These are phyloP conservation scores for Cryptoblepharus egeriae DNA, from an alignment of 2,797 vertebrate genomes.

Conservation along the genomic window DNA sequence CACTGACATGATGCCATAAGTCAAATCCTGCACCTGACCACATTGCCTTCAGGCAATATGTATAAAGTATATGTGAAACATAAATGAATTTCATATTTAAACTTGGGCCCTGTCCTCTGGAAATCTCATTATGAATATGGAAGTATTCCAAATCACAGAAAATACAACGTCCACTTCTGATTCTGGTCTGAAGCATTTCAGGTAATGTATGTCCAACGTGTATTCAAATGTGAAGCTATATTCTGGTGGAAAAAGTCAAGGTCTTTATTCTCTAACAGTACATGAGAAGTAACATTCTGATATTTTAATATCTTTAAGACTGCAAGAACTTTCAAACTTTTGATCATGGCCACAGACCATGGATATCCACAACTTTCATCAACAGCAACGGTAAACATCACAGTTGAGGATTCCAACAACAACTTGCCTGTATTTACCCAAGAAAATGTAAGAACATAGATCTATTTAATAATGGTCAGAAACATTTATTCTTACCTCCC, in stretches of 20 bases:
- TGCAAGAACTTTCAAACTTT: constrained; percentile 68
- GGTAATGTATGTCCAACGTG: too few species aligned
- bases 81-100: too few species aligned
- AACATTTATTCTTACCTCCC: too few species aligned
- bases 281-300: neutral
- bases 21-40: too few species aligned
- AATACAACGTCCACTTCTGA: too few species aligned
- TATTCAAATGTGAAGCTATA: neutral
- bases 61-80: too few species aligned
- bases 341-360: constrained; percentile 76
- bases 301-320: constrained; percentile 70
- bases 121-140: too few species aligned
- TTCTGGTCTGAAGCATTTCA: too few species aligned
- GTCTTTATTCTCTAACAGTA: neutral
- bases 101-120: too few species aligned
- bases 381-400: constrained; percentile 68
- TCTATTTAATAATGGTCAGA: neutral
- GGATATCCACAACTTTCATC: constrained; percentile 75
- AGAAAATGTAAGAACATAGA: constrained; percentile 55
- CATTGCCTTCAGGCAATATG: too few species aligned
- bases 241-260: neutral
- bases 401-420: constrained; percentile 80
- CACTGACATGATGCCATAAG: too few species aligned
- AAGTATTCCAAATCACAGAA: too few species aligned
- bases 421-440: constrained; percentile 77